Base-by-base conservation (phyloP, 1,140 invertebrate species). In the Panagrolaimus sp. region DNA sequence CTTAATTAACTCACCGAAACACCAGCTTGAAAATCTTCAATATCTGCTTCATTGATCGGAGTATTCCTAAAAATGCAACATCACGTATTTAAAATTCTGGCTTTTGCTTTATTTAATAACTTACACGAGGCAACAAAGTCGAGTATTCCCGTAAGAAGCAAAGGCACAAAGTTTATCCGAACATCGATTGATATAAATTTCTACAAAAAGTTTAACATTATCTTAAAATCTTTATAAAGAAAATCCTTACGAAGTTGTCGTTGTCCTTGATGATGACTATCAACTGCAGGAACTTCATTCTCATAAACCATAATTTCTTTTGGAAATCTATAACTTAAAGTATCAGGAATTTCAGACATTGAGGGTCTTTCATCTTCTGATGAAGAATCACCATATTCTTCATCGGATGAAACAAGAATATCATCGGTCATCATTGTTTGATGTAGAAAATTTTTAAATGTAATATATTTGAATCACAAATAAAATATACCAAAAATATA, bases 11-110 rank as follows among this genome's bases (percentile, higher is more conserved):
- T 58, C 5, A 58, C 52, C 2, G 52, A 26, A 58, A 58, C 15
- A n/a, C 52, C 52, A n/a, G 52, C 52, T 21, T 58, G 14, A 58
- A 58, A 58, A 14, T 58, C 52, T 14, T 58, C 52, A 26, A 28
- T 1, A 58, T 58, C 52, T 12, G 52, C 52, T 58, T 58, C 52
- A 58, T 58, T 58, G 0, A 58, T n/a, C 17, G 52, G 52, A 28
- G 15, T 58, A 26, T 12, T 21, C 15, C 52, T 58, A 58, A 58
- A 58, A 58, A 58, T 52, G 17, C 17, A 26, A 21, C 14, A 58
- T 58, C 21, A 58, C 12, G 14, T 21, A 28, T 24, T 21, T 0
- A 58, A 58, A 52, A 52, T 8, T 9, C n/a, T n/a, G n/a, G 32
- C 32, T 38, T 38, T 7, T 7, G 7, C 32, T 4, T 38, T 38